Evolutionary conservation across 1,140 invertebrate species (phyloP), one percentile per base, ranked within the genome.

Genomic region (Bombyx mandarina): DNA sequence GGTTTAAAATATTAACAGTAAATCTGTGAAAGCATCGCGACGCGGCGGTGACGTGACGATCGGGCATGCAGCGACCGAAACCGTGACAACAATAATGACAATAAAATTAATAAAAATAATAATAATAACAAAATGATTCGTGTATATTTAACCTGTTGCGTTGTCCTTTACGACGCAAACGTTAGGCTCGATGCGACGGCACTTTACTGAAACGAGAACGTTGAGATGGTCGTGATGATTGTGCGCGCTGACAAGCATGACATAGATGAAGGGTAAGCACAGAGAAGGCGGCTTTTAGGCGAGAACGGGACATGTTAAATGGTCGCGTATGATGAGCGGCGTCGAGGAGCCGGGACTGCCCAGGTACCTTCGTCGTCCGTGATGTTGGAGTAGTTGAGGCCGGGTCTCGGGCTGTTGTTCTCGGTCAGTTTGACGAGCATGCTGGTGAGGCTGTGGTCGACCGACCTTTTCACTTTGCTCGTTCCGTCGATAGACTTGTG

Each of bases 361-460:
- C 7, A 12, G 45, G 42, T 62, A 74, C 74, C 66, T 60, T 67
- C 68, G 9, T 60, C 69, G 26, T 83, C 79, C 1, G 80, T 86
- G n/a, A 49, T 55, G 60, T 86, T 86, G 44, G 62, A 62, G 61
- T 80, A 76, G 45, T 77, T 78, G 44, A 60, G 51, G n/a, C 75
- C 77, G 43, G 68, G 58, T 6, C 46, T 51, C 6, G 78, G 75
- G 10, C 53, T 61, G 50, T 69, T 73, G 54, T 75, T 73, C 18
- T 72, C 67, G 57, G 69, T 75, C 26, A 86, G 63, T n/a, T 80
- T 82, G n/a, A 86, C 82, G 6, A 86, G 73, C 73, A 77, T 86
- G 57, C 75, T 83, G 61, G 74, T 73, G 26, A 81, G 56, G 12
- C 62, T 76, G 46, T 58, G 62, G 52, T 79, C 75, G 8, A 79